Base-by-base conservation (phyloP, 1,140 invertebrate genomes). In the Drosophila mojavensis region DNA sequence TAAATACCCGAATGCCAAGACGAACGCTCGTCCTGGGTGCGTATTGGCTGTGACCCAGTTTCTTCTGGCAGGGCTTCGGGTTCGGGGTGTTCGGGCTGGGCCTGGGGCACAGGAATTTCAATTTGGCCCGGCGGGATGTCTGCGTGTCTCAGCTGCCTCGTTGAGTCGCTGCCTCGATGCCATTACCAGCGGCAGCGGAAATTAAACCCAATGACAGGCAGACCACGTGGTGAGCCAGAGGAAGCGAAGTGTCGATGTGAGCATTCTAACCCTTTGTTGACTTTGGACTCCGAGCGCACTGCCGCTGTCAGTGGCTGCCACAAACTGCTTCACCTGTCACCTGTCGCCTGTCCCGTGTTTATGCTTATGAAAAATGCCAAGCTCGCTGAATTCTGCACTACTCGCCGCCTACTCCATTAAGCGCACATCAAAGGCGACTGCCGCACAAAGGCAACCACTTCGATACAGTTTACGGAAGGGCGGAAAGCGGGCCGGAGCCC, bases 151-250 rank as follows among this genome's bases (percentile, higher is more conserved):
- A 68, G 64, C 70, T 73, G 70, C 50, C 69, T 26, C 20, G 48
- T 6, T 73, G 70, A 41, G 63, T 50, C 20, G 48, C 5, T 39
- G 65, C 56, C 47, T 59, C 54, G 45, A 24, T 70, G 79, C 75
- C 76, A 81, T 81, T 77, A 72, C 78, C 73, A 76, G 80, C 62
- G 53, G 60, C 74, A 80, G 83, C 82, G 82, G 82, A 86, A 86
- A 86, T 86, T 88, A 86, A 86, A 82, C 74, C 71, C 83, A 85
- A 88, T 86, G 82, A 88, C 82, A 79, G 67, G 60, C 71, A 65
- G 69, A 54, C 78, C 73, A 79, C 68, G 65, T 66, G 68, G 61
- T 61, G 71, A 56, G 36, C 30, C 20, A 5, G 24, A n/a, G 33
- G 28, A 36, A 53, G 63, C 73, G 68, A 65, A 65, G 73, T 65